A percentile compares a stretch with the other conserved stretches of the same genome.
These are phyloP conservation scores for Acrobasis consociella DNA, from an alignment of 2,888 invertebrate species.

Conservation along the genomic window DNA sequence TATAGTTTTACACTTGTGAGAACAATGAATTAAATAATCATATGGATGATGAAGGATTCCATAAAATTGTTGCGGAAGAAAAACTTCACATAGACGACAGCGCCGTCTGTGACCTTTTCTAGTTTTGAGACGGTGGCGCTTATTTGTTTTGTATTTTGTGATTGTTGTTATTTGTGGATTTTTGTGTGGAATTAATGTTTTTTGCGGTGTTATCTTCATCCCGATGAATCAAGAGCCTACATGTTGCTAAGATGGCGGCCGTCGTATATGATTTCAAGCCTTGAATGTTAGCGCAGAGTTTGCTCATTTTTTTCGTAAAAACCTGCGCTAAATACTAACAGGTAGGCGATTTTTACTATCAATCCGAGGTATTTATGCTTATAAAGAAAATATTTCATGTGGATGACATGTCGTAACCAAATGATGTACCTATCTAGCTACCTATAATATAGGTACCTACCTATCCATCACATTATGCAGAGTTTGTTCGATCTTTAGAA, in stretches of 20 bases:
- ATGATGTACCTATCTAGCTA: no score
- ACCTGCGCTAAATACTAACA: background rate
- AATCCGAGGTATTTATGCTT: background rate
- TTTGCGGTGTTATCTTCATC: slow-evolving; percentile 9
- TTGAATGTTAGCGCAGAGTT: background rate
- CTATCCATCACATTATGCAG: no score
- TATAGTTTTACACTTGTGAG: background rate
- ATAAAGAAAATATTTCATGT: background rate
- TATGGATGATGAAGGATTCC: background rate
- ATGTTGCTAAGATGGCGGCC: slow-evolving; percentile 46
- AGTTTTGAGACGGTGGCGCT: slow-evolving; percentile 59
- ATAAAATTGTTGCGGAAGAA: slow-evolving; percentile 24
- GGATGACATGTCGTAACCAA: slow-evolving; percentile 3
- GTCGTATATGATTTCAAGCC: slow-evolving; percentile 1
- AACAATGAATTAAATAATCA: slow-evolving; percentile 19
- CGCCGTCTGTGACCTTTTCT: slow-evolving; percentile 64
- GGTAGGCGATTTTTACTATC: background rate
- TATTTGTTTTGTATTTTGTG: slow-evolving; percentile 46
- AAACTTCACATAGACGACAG: slow-evolving; percentile 61
- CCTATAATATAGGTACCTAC: no score
- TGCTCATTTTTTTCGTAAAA: background rate
- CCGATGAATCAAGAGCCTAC: slow-evolving; percentile 42
- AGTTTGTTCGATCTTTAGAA: no score
- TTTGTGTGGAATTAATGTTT: slow-evolving; percentile 21
- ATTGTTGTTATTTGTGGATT: slow-evolving; percentile 34